phyloP scores from a whole-genome alignment of 1,140 invertebrate species.

The Cryptotermes secundus region DNA sequence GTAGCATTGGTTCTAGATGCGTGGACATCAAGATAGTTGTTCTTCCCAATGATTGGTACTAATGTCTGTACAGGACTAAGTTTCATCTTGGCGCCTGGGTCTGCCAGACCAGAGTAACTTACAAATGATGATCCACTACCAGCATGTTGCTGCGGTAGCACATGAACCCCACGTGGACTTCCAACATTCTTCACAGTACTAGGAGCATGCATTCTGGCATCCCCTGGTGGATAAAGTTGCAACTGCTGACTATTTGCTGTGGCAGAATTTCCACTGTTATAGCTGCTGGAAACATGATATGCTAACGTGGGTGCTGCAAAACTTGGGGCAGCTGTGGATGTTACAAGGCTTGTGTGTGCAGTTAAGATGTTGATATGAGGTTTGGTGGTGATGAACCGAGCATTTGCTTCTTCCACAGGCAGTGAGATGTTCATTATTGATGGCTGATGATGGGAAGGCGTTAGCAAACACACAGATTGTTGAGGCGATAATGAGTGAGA shows the following conservation, averaged over 20 bases:
- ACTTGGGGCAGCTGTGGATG: conserved; percentile 52
- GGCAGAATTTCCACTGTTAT: not conserved
- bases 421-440: conserved; percentile 38
- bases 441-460: conserved; percentile 51
- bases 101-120: conserved; percentile 30
- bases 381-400: conserved; percentile 64
- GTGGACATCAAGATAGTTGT: conserved; percentile 68
- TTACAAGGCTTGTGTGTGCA: conserved; percentile 60
- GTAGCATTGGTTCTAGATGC: conserved; percentile 51
- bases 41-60: conserved; percentile 59
- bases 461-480: conserved; percentile 49
- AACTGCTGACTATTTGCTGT: conserved; percentile 28
- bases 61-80: conserved; percentile 44
- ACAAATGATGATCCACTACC: not conserved
- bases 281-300: conserved; percentile 27
- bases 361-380: conserved; percentile 67
- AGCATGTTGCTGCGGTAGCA: not conserved
- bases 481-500: conserved; percentile 38
- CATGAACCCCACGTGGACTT: not conserved
- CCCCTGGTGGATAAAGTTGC: conserved; percentile 35
- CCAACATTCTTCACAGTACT: conserved; percentile 24
- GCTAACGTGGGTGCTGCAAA: conserved; percentile 50
- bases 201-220: conserved; percentile 38
- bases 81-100: conserved; percentile 57
- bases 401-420: conserved; percentile 58